These are phyloP conservation scores for Hylomyscus alleni DNA, from an alignment of 2,797 vertebrate genomes.

Conservation along the genomic window DNA sequence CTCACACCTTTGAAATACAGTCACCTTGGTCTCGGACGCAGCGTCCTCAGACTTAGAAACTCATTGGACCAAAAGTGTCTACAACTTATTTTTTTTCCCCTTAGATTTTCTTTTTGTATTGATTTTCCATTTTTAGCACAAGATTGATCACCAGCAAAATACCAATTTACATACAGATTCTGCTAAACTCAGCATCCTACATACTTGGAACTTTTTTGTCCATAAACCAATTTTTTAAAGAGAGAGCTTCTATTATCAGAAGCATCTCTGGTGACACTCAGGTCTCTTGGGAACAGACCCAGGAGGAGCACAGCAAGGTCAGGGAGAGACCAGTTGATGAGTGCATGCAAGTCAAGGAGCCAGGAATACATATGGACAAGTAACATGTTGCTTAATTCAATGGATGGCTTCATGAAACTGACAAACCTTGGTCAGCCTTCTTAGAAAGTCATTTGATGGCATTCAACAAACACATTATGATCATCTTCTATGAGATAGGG, in stretches of 20 bases:
- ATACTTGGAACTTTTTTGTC: constrained; percentile 82
- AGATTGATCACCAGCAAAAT: constrained; percentile 87
- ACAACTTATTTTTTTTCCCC: constrained; percentile 84
- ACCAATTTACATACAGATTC: constrained; percentile 87
- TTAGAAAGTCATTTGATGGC: constrained; percentile 38
- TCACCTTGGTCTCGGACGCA: constrained; percentile 79
- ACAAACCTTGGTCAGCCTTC: constrained; percentile 13
- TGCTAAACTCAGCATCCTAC: constrained; percentile 85
- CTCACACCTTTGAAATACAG: constrained; percentile 58
- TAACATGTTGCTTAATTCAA: constrained; percentile 44
- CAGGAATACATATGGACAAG: neutral
- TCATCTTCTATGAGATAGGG: neutral
- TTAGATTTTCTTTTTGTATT: constrained; percentile 85
- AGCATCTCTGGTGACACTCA: constrained; percentile 68
- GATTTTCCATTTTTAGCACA: constrained; percentile 87
- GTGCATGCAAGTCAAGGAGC: constrained; percentile 22
- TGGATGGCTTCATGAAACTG: neutral
- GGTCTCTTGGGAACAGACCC: constrained; percentile 41
- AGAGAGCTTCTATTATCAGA: constrained; percentile 82
- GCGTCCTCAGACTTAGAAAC: constrained; percentile 77
- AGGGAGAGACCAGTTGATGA: constrained; percentile 24
- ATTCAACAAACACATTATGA: constrained; percentile 19
- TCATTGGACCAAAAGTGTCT: constrained; percentile 83
- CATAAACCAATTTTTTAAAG: constrained; percentile 86
- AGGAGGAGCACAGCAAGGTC: neutral